Conservation (phyloP, 2,797 vertebrate genomes). For the Pterois miles region DNA sequence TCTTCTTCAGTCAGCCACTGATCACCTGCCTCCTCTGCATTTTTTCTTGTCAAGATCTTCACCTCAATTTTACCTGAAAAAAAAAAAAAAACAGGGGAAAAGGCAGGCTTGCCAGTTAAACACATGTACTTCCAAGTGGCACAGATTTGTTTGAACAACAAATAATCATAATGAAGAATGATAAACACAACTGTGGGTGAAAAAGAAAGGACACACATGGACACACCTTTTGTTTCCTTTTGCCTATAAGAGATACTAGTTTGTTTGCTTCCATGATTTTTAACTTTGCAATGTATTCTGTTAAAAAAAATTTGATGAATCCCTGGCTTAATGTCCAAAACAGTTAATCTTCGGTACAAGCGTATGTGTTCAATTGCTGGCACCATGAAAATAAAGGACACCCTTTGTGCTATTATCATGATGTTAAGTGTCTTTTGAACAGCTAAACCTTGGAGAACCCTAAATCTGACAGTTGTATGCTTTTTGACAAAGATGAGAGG, state of each 20-base stretch:
- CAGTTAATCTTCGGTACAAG: neutral
- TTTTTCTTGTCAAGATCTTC: slow-evolving; percentile 90
- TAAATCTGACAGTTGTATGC: neutral
- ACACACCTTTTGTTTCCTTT: slow-evolving; percentile 24
- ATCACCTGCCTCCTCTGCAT: slow-evolving; percentile 85
- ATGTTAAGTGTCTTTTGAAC: neutral
- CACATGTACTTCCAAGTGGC: neutral
- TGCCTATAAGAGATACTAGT: neutral
- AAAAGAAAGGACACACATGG: slow-evolving; percentile 49
- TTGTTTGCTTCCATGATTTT: neutral
- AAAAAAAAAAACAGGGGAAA: neutral
- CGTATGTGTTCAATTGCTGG: neutral
- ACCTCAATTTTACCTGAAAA: slow-evolving; percentile 93
- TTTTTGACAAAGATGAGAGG: slow-evolving; percentile 40
- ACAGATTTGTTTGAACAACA: neutral
- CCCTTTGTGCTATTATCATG: neutral
- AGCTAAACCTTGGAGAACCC: neutral
- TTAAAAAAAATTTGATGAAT: neutral
- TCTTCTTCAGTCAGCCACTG: slow-evolving; percentile 95
- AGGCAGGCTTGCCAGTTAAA: neutral
- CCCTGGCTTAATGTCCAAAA: neutral
- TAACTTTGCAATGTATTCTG: neutral
- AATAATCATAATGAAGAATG: slow-evolving; percentile 29
- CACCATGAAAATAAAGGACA: neutral
- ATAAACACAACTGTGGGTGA: slow-evolving; percentile 42